Conservation (phyloP, 2,888 invertebrate species). For the Epirrita christyi region DNA sequence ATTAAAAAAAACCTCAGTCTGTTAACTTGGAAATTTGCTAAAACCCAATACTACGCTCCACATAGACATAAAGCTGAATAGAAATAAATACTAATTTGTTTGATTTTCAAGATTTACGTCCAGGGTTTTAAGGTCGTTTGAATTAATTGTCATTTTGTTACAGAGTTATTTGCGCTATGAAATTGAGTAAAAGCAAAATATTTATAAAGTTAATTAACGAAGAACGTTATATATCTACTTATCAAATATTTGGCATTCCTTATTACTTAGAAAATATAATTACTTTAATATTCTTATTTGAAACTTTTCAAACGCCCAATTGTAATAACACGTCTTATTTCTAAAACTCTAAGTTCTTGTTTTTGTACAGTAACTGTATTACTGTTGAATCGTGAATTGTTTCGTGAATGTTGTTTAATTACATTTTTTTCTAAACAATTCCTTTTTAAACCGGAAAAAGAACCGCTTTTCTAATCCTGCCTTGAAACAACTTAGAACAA, state of each 20-base stretch:
- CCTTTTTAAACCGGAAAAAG: conserved; percentile 4
- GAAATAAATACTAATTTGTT: conserved; percentile 14
- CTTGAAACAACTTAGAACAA: conserved; percentile 25
- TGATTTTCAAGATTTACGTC: conserved; percentile 5
- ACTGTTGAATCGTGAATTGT: no score
- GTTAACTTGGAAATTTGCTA: conserved; percentile 35
- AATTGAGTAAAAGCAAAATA: neutral
- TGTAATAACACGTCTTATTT: no score
- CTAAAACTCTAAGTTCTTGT: no score
- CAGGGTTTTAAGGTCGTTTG: neutral
- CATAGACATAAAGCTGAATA: neutral
- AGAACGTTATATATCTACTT: no score
- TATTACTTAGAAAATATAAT: no score
- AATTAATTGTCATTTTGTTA: conserved; percentile 4
- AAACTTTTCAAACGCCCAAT: no score
- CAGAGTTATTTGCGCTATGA: conserved; percentile 3
- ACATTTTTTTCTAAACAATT: neutral
- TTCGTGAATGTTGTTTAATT: no score
- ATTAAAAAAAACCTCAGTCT: conserved; percentile 48
- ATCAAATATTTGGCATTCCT: no score
- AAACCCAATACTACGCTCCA: conserved; percentile 26
- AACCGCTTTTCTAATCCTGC: conserved; percentile 11
- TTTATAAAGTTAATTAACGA: no score
- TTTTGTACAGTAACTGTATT: no score
- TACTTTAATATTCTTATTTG: no score